Conservation (phyloP, 2,113 vertebrate genomes). For the Orycteropus afer region DNA sequence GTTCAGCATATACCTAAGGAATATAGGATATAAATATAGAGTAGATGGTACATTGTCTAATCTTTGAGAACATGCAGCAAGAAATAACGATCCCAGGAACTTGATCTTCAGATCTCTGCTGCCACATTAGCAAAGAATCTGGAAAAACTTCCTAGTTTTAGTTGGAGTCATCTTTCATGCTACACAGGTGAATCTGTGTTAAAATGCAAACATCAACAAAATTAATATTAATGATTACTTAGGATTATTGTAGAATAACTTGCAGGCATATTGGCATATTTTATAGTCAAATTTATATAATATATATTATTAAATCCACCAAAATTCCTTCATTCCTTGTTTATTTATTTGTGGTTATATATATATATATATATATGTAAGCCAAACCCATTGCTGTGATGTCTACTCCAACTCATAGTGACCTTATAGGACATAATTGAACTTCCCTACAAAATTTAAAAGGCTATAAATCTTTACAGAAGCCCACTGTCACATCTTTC, state of each 20-base stretch:
- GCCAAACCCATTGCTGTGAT: too few species aligned
- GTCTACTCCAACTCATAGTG: too few species aligned
- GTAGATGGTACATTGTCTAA: neutral
- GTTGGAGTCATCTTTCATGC: neutral
- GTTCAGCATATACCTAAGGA: neutral
- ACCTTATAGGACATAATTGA: too few species aligned
- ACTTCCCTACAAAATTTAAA: too few species aligned
- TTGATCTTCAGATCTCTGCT: neutral
- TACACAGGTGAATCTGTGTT: neutral
- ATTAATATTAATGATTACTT: neutral
- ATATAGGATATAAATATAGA: neutral
- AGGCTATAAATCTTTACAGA: too few species aligned
- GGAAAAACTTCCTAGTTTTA: neutral
- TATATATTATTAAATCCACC: neutral
- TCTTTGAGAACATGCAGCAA: neutral
- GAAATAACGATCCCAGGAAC: neutral
- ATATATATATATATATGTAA: too few species aligned
- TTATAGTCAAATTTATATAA: neutral
- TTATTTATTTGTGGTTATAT: too few species aligned
- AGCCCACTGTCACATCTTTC: too few species aligned
- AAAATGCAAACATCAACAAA: neutral
- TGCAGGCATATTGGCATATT: neutral
- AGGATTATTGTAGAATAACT: neutral
- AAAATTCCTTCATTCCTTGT: too few species aligned
- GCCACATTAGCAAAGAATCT: neutral